Evolutionary conservation across 1,140 invertebrate genomes (phyloP).

Genomic region (Bathynomus jamesi): DNA sequence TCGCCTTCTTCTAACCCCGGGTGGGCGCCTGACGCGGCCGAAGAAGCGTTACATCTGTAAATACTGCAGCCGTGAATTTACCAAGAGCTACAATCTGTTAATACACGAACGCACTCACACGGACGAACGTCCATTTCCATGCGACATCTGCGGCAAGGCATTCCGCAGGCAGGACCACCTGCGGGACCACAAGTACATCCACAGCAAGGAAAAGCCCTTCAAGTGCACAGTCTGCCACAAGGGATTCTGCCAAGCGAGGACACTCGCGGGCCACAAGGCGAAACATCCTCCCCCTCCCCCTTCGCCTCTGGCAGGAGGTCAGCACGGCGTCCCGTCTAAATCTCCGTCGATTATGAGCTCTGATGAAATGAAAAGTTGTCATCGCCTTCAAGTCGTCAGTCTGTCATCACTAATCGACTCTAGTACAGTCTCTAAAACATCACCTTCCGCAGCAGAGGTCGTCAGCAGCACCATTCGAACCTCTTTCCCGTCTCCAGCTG

Average conservation of each 20-base stretch:
- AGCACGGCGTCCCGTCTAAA: neutral
- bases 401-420: neutral
- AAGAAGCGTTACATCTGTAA: conserved; percentile 98
- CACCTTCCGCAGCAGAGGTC: neutral
- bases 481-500: too few species aligned
- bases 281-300: conserved; percentile 80
- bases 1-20: conserved; percentile 8
- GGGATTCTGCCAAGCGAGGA: conserved; percentile 91
- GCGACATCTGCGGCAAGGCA: conserved; percentile 95
- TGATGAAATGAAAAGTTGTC: neutral
- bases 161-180: conserved; percentile 28
- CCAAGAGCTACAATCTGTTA: conserved; percentile 95
- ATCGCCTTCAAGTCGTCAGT: neutral
- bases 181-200: conserved; percentile 60
- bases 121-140: conserved; percentile 93
- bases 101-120: conserved; percentile 97
- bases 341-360: neutral
- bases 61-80: conserved; percentile 93
- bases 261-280: conserved; percentile 86
- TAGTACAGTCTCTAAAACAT: neutral
- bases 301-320: neutral
- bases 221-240: conserved; percentile 92
- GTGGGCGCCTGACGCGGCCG: conserved; percentile 61
- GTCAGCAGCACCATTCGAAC: neutral
- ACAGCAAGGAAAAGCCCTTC: conserved; percentile 95